Percentiles rank a stretch among this genome's conserved stretches.
Conservation (phyloP, 2,113 vertebrate genomes). For the Isurus oxyrinchus region DNA sequence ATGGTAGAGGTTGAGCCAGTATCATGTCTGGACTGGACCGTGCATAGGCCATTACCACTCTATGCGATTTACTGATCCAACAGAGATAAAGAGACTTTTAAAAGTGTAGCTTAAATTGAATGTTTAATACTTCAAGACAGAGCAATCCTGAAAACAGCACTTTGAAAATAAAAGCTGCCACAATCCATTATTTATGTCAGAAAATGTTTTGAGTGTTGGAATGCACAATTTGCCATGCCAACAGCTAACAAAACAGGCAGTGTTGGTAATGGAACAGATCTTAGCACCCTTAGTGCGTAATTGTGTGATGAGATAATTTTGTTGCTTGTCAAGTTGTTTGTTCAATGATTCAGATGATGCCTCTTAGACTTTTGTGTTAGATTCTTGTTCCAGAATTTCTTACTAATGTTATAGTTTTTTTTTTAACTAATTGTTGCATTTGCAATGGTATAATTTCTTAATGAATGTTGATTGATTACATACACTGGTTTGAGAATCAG, state of each 20-base stretch:
- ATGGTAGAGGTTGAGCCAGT: not conserved
- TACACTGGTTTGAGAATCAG: not conserved
- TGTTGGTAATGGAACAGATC: slow-evolving; percentile 8
- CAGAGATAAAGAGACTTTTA: not conserved
- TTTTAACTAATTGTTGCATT: not conserved
- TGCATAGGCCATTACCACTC: not conserved
- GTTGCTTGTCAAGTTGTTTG: not conserved
- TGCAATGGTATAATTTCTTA: not conserved
- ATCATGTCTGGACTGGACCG: not conserved
- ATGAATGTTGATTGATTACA: not conserved
- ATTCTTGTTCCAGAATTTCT: slow-evolving; percentile 9
- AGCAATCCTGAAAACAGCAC: not conserved
- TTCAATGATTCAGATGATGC: not conserved
- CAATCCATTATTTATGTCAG: not conserved
- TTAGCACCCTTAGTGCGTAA: not conserved
- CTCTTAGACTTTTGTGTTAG: too few species aligned
- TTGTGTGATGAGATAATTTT: not conserved
- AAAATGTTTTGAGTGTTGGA: not conserved
- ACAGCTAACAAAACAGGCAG: not conserved
- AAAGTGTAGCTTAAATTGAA: not conserved
- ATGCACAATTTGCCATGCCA: not conserved
- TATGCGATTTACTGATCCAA: not conserved
- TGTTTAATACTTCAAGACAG: not conserved
- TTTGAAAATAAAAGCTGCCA: not conserved
- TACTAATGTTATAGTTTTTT: not conserved